Percentiles rank a stretch among this genome's conserved stretches.
Conservation (phyloP, 2,113 vertebrate species). For the Oncorhynchus masou region DNA sequence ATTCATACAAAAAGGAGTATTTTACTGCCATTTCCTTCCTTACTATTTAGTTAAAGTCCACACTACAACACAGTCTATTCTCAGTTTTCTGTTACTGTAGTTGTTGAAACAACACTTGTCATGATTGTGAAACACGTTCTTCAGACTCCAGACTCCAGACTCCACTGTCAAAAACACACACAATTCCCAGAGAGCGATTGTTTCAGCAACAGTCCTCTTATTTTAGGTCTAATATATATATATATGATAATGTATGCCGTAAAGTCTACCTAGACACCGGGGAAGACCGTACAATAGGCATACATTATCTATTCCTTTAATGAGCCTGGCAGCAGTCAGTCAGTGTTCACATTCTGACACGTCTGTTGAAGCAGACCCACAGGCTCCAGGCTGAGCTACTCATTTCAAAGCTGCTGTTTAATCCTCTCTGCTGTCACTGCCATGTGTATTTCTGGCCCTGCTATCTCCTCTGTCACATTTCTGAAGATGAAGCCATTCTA, state of each 20-base stretch:
- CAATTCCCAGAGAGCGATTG: background rate
- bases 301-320: background rate
- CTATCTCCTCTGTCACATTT: background rate
- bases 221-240: background rate
- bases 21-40: too few species aligned
- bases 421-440: background rate
- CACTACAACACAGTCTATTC: too few species aligned
- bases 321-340: background rate
- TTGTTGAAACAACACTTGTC: too few species aligned
- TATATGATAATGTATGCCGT: too few species aligned
- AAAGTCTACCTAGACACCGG: background rate
- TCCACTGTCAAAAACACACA: too few species aligned
- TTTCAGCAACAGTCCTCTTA: background rate
- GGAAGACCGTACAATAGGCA: background rate
- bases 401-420: background rate
- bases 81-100: too few species aligned
- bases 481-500: constrained; percentile 4
- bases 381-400: background rate
- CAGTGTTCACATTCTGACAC: background rate
- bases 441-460: constrained; percentile 5
- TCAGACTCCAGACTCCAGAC: too few species aligned
- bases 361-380: background rate
- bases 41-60: too few species aligned
- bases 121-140: too few species aligned
- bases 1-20: background rate